Conservation (phyloP, 2,113 vertebrate species). For the Macaca fascicularis region T2T-MFA8v1.1 NC_088377.1:139424501-139425000, state of each 20-base stretch:
- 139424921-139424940: not conserved
- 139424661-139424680: slow-evolving; percentile 32
- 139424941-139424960: not conserved
- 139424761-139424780: not conserved
- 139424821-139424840: not conserved
- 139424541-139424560: slow-evolving; percentile 96
- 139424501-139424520: slow-evolving; percentile 89
- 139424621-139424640: slow-evolving; percentile 23
- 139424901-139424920: not conserved
- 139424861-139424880: not conserved
- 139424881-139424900: not conserved
- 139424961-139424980: not conserved
- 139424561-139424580: slow-evolving; percentile 95
- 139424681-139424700: not conserved
- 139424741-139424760: not conserved
- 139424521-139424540: slow-evolving; percentile 88
- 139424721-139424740: not conserved
- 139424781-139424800: not conserved
- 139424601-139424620: slow-evolving; percentile 70
- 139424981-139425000: not conserved
- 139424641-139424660: not conserved
- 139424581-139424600: slow-evolving; percentile 84
- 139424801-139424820: not conserved
- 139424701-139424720: not conserved
- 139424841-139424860: not conserved